Evolutionary conservation across 2,888 invertebrate genomes (phyloP), one percentile per base, ranked within the genome.

Genomic region (Cheilosia urbana): DNA sequence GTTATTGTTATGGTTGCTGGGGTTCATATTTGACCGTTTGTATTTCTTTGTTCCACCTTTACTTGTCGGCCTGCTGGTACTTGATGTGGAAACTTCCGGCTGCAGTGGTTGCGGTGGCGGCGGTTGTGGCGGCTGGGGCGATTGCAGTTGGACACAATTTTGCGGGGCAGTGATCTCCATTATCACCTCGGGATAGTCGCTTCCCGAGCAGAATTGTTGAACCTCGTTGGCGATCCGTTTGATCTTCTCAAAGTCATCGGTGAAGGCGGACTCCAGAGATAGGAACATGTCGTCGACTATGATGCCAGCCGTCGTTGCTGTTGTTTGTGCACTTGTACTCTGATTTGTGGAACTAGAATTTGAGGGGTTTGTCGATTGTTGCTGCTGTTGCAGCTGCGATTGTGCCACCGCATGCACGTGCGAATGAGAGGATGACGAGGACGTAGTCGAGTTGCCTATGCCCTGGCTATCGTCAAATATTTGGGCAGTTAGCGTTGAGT

Each of bases 221-320:
- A 97, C 95, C 90, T 97, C 97, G 88, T 95, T 95, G 40, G 96
- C 96, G 92, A 97, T 96, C 89, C 96, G 94, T 90, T 97, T 97
- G 80, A 97, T 93, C 90, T 97, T 97, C 90, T 97, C 97, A 89
- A 96, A 97, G 90, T 97, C 97, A 88, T 96, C 96, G 0, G 96
- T 95, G 88, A 92, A 92, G 62, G 92, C 92, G 78, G 91, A 90
- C 88, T 92, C 92, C 79, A 92, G 88, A 73, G 92, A 91, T 89
- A 92, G 92, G 91, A 92, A 92, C 92, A 92, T 92, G 77, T 92
- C 92, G 87, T 92, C 92, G 81, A 92, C 92, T 87, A 92, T 91
- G 47, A 92, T 91, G 87, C 89, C 91, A 87, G 90, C 87, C 34
- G 89, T 83, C 62, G 85, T 73, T 24, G 83, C 60, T 53, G 69